Evolutionary conservation across 2,113 vertebrate genomes (phyloP), one percentile per base, ranked within the genome.

Genomic region (Lophotis ruficrista): DNA sequence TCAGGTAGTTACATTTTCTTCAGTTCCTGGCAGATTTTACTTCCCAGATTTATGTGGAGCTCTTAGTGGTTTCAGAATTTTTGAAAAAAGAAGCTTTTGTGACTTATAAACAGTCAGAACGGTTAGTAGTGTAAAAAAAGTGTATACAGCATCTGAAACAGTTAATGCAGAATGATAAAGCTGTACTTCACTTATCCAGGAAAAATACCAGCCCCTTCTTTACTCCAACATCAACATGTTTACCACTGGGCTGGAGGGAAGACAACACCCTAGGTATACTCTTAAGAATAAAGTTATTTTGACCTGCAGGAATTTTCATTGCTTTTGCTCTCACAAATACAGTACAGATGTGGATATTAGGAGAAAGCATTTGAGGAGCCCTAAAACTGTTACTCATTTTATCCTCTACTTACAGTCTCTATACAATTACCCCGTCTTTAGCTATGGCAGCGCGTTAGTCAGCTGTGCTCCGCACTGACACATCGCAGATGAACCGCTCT

Each of bases 191-290:
- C 50, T 72, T 48, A 83, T 75, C 73, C 77, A 91, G 92, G 83
- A 91, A 77, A 95, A 96, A 92, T 82, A 94, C 48, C 54, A 91
- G 57, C 25, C 11, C 28, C 72, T 91, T 84, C 80, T 92, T 79
- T 85, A 72, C 61, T 96, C 96, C 96, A 96, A 95, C 50, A 94
- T 95, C 96, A 96, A 96, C 94, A 96, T 96, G 81, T 95, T 97
- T 96, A 96, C 94, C 90, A 80, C 78, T 68, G 54, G 41, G 45
- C 72, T 89, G 73, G 69, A 91, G 89, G 81, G 83, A 96, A 92
- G 96, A 96, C 94, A 96, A 96, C 95, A 97, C 91, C 95, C 89
- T 92, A 84, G 86, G 81, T 96, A 89, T 94, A 72, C 92, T 95
- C 96, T 37, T 57, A 95, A 96, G 96, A 92, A 95, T 96, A 95